A percentile compares a stretch with the other conserved stretches of the same genome.
phyloP scores from a whole-genome alignment of 1,140 invertebrate genomes.

The Dryas iulia region DNA sequence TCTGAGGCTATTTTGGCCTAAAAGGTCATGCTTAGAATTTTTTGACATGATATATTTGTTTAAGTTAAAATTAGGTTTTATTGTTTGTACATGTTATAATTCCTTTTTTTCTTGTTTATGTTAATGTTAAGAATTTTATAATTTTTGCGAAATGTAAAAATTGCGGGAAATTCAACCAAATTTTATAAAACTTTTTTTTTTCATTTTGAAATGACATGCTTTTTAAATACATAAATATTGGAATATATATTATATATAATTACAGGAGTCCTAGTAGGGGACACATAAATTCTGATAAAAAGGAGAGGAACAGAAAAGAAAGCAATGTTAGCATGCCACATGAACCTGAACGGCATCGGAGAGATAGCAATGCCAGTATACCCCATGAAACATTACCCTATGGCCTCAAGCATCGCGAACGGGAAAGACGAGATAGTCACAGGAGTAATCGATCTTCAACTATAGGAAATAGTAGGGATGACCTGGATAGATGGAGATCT shows the following conservation, averaged over 20 bases:
- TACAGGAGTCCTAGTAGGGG: constrained; percentile 67
- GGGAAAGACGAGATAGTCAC: constrained; percentile 68
- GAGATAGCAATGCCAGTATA: constrained; percentile 66
- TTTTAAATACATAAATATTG: too few relatives aligned
- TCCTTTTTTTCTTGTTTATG: too few relatives aligned
- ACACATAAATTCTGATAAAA: constrained; percentile 62
- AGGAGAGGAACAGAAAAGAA: constrained; percentile 61
- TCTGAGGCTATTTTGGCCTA: background rate
- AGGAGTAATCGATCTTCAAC: constrained; percentile 71
- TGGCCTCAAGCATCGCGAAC: constrained; percentile 52
- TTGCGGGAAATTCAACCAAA: too few relatives aligned
- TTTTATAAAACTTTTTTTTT: too few relatives aligned
- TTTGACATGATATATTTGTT: too few relatives aligned
- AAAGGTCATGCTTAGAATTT: too few relatives aligned
- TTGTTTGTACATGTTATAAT: too few relatives aligned
- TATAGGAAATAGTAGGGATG: constrained; percentile 71
- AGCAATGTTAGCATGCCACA: constrained; percentile 61
- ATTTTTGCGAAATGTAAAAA: too few relatives aligned
- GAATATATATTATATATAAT: background rate
- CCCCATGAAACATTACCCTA: constrained; percentile 53
- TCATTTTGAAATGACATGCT: too few relatives aligned
- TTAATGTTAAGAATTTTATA: too few relatives aligned
- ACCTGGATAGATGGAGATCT: constrained; percentile 71
- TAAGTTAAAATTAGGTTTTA: too few relatives aligned
- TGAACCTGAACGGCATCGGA: constrained; percentile 56